Percentiles rank a stretch among this genome's conserved stretches.
Conservation (phyloP, 2,113 vertebrate genomes). For the Hyperopisus bebe region DNA sequence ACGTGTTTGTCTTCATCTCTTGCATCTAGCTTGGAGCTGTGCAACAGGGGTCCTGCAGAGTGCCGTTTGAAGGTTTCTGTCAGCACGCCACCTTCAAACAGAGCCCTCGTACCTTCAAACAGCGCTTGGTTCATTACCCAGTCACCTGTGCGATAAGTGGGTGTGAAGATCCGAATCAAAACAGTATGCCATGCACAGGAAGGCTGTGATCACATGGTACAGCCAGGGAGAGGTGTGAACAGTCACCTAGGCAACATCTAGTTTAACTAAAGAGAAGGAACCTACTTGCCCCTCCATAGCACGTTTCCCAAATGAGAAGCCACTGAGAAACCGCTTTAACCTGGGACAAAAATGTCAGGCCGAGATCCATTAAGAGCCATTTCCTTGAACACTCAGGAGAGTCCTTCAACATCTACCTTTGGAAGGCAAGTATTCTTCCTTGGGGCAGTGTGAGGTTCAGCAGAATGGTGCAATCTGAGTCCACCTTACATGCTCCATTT, state of each 20-base stretch:
- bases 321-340: background rate
- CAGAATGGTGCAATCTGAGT: background rate
- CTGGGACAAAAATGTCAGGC: background rate
- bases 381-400: background rate
- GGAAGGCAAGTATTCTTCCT: background rate
- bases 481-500: background rate
- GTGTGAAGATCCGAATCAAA: background rate
- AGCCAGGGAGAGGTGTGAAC: background rate
- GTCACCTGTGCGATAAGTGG: background rate
- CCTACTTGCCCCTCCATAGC: background rate
- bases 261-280: background rate
- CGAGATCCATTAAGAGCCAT: background rate
- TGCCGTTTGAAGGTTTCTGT: background rate
- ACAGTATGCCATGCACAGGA: background rate
- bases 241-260: background rate
- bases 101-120: slow-evolving; percentile 11
- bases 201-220: background rate
- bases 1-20: slow-evolving; percentile 1
- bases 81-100: background rate
- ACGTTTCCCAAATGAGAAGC: background rate
- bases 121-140: background rate
- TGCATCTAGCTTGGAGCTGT: background rate
- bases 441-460: background rate
- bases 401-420: background rate
- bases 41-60: slow-evolving; percentile 9